Base-by-base conservation (phyloP, 2,888 invertebrate species). In the Dioctria linearis region DNA sequence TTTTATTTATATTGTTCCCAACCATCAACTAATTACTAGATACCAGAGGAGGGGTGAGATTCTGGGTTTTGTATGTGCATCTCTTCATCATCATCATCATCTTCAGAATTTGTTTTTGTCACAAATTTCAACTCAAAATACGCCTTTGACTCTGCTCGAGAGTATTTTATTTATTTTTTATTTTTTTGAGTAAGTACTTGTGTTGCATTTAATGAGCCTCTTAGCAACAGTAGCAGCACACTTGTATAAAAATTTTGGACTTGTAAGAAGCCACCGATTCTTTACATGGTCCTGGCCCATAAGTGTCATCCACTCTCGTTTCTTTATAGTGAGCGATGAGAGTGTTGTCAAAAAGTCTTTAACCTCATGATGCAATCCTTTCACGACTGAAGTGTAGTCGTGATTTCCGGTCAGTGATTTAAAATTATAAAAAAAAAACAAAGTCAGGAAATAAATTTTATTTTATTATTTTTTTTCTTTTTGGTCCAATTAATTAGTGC, bases 291-390 rank as follows among this genome's bases (percentile, higher is more conserved):
- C 54, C 54, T 54, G 54, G 54, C 8, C 2, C 54, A 25, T 25
- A 54, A 54, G 54, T 54, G 25, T 25, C 25, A 54, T 11, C 54
- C 54, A 46, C 49, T 25, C 25, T 46, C 9, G 49, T 54, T 54
- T n/a, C 54, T 54, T 54, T 54, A n/a, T n/a, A 8, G 9, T 42
- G 25, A 25, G 25, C 25, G 25, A 25, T 25, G 43, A 8, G 49
- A 67, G 49, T 13, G 37, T 13, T 49, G 43, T n/a, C 37, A 11
- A n/a, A 42, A 43, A 69, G 51, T 69, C 69, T 69, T 69, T 69
- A 69, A 69, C 69, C 69, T 69, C 69, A 51, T 69, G 69, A 69
- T 69, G 69, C 69, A 69, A 69, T 69, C 69, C 51, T 51, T n/a
- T 69, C 51, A 9, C 25, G 25, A 25, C 51, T 69, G 25, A 9